phyloP scores from a whole-genome alignment of 2,888 invertebrate genomes.

The Xestobium rufovillosum region DNA sequence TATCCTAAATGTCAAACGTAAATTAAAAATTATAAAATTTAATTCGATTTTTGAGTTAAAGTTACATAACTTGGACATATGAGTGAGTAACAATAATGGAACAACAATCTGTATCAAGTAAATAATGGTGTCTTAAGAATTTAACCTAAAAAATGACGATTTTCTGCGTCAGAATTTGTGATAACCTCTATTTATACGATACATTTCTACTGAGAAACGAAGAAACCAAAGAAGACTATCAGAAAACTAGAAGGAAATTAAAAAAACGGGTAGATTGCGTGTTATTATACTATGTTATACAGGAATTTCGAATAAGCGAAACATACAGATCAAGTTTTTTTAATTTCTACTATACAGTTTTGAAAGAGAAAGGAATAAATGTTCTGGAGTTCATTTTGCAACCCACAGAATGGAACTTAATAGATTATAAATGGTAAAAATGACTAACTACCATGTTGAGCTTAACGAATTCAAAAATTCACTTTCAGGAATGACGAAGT shows the following conservation, averaged over 20 bases:
- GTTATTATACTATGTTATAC: constrained; percentile 34
- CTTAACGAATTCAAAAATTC: constrained; percentile 9
- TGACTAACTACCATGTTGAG: constrained; percentile 5
- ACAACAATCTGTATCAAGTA: too few relatives aligned
- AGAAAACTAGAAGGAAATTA: not conserved
- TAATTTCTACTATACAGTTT: constrained; percentile 13
- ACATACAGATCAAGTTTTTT: constrained; percentile 27
- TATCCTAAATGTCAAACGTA: too few relatives aligned
- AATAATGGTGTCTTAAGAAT: too few relatives aligned
- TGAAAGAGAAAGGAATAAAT: constrained; percentile 3
- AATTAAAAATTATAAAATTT: too few relatives aligned
- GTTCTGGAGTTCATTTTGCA: constrained; percentile 23
- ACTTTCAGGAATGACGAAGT: constrained; percentile 48
- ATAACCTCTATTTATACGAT: not conserved
- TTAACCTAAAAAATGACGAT: too few relatives aligned
- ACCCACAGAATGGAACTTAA: constrained; percentile 53
- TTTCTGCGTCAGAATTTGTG: constrained; percentile 1
- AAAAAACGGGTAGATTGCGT: constrained; percentile 28
- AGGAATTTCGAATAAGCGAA: constrained; percentile 30
- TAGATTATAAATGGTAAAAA: constrained; percentile 63
- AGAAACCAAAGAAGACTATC: not conserved
- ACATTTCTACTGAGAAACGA: not conserved
- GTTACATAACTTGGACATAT: too few relatives aligned
- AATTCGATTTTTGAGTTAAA: too few relatives aligned
- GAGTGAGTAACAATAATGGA: too few relatives aligned